Conservation (phyloP, 2,888 invertebrate species). For the Coleophora deauratella region DNA sequence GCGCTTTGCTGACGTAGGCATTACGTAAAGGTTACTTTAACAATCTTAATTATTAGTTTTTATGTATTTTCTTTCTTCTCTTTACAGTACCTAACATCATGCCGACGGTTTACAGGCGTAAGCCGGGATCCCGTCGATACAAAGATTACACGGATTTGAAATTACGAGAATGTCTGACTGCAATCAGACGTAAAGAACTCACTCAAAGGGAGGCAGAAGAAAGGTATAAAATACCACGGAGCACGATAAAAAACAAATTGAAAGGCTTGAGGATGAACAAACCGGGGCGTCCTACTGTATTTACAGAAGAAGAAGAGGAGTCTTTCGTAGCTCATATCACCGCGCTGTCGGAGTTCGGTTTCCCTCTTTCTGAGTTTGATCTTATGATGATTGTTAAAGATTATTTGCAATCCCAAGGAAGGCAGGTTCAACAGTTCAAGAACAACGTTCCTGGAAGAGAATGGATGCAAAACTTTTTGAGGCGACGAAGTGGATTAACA, state of each 20-base stretch:
- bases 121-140: slow-evolving; percentile 1
- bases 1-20: too few species aligned
- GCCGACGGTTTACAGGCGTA: not conserved
- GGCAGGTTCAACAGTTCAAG: not conserved
- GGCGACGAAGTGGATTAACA: not conserved
- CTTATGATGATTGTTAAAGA: not conserved
- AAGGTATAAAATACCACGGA: not conserved
- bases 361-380: not conserved
- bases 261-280: not conserved
- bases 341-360: not conserved
- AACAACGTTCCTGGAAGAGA: not conserved
- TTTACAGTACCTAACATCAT: too few species aligned
- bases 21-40: too few species aligned
- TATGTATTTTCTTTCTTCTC: too few species aligned
- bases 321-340: not conserved
- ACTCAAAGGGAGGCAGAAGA: not conserved
- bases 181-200: not conserved
- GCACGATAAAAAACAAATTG: not conserved
- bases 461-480: not conserved
- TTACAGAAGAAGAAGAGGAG: not conserved
- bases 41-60: too few species aligned
- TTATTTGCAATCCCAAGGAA: not conserved
- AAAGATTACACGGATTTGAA: not conserved
- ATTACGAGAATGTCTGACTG: not conserved
- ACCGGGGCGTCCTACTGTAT: not conserved